Percentiles rank a stretch among this genome's conserved stretches.
phyloP scores from a whole-genome alignment of 2,797 vertebrate species.

The Sus cebifrons region DNA sequence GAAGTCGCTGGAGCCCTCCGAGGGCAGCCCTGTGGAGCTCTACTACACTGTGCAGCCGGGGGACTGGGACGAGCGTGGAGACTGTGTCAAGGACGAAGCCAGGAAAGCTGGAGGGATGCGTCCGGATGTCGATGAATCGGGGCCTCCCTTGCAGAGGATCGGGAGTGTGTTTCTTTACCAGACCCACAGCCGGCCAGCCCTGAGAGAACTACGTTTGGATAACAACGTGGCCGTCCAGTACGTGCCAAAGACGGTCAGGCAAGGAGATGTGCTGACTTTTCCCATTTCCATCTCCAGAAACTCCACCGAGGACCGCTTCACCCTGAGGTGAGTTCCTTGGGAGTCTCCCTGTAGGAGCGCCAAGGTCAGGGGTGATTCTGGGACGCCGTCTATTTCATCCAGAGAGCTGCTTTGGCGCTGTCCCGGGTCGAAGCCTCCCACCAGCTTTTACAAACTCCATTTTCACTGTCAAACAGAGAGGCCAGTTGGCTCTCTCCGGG shows the following conservation, averaged over 20 bases:
- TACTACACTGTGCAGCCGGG: slow-evolving; percentile 92
- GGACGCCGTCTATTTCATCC: rapidly evolving
- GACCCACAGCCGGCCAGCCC: slow-evolving; percentile 89
- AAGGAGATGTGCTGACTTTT: slow-evolving; percentile 94
- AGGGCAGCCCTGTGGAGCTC: slow-evolving; percentile 95
- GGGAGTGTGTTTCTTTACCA: slow-evolving; percentile 95
- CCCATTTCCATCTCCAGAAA: slow-evolving; percentile 93
- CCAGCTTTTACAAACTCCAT: rapidly evolving
- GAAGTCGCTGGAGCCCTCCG: slow-evolving; percentile 88
- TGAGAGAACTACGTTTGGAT: slow-evolving; percentile 94
- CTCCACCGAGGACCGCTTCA: slow-evolving; percentile 94
- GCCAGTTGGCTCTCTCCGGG: neutral
- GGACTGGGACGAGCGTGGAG: slow-evolving; percentile 86
- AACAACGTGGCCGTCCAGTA: slow-evolving; percentile 93
- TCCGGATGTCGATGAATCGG: slow-evolving; percentile 90
- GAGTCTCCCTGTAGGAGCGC: neutral
- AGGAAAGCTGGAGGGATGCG: slow-evolving; percentile 81
- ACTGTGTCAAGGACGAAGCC: slow-evolving; percentile 88
- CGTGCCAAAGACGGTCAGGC: slow-evolving; percentile 92
- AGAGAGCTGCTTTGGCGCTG: rapidly evolving
- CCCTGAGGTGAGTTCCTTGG: slow-evolving; percentile 93
- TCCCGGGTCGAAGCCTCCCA: neutral
- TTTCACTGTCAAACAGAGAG: neutral
- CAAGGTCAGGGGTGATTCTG: neutral
- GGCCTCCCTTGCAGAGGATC: slow-evolving; percentile 95